These are phyloP conservation scores for Drosophila nikananu DNA, from an alignment of 1,140 invertebrate species.

Conservation along the genomic window DNA sequence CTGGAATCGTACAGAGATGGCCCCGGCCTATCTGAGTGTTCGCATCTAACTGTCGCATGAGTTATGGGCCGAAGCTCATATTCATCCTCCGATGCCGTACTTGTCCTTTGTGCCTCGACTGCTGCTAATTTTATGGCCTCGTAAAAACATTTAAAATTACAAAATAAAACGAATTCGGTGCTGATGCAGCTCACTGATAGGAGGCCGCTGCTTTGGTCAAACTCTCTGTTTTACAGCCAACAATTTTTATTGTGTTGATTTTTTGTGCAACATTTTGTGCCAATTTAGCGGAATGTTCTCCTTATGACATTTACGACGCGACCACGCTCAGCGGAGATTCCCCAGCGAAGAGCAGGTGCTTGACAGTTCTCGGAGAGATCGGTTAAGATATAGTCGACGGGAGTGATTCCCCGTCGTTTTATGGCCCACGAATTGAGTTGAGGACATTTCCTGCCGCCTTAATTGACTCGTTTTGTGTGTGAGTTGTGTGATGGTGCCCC, in stretches of 20 bases:
- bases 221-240: conserved; percentile 6
- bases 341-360: conserved; percentile 25
- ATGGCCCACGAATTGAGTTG: conserved; percentile 41
- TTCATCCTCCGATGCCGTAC: conserved; percentile 8
- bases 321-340: conserved; percentile 1
- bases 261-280: conserved; percentile 30
- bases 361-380: conserved; percentile 15
- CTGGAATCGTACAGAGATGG: conserved; percentile 35
- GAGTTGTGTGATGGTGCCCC: background rate
- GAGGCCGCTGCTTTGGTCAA: conserved; percentile 14
- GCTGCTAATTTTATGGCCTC: conserved; percentile 78
- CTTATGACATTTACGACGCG: conserved; percentile 29
- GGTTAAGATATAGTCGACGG: conserved; percentile 12
- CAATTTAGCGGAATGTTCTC: conserved; percentile 23
- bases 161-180: conserved; percentile 50
- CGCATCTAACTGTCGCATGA: conserved; percentile 72
- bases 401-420: conserved; percentile 29
- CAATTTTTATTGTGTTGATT: conserved; percentile 34
- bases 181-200: conserved; percentile 30
- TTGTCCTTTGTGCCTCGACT: conserved; percentile 23
- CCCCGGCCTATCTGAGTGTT: conserved; percentile 56
- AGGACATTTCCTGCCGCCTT: conserved; percentile 17
- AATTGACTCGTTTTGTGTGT: conserved; percentile 33
- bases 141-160: conserved; percentile 79
- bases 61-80: conserved; percentile 51